Evolutionary conservation across 1,140 invertebrate species (phyloP), one percentile per base, ranked within the genome.

Genomic region (Drosophila grimshawi): DNA sequence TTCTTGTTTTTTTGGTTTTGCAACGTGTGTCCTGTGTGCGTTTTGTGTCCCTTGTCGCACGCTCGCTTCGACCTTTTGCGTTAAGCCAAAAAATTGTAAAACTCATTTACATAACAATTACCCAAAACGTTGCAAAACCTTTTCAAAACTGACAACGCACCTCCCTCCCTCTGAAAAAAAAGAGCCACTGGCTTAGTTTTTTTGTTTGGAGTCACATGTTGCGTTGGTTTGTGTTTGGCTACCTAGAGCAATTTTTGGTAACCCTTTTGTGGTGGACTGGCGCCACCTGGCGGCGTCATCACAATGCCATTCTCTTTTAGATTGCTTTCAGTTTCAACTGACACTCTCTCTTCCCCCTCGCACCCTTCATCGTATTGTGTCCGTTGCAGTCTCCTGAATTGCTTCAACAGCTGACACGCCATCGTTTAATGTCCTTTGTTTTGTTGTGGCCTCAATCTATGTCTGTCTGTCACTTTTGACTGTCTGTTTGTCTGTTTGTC

Each of bases 31-130:
- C 19, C 7, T 51, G 43, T 49, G 33, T 76, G 66, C 53, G 30
- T 64, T 35, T 55, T 62, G 71, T 8, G 29, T 35, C 39, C 51
- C 39, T 60, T 60, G 49, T 41, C 64, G 70, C 39, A 32, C 55
- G 43, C 43, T 77, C 7, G 35, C n/a, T 43, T n/a, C 10, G 86
- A 85, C 85, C 81, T 90, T 89, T 86, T 80, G 53, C 19, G 82
- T 73, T 71, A 73, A 81, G 78, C 80, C 39, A 8, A 81, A 78
- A 88, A 85, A 90, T 79, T 85, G 67, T 78, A 85, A 83, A 85
- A 89, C 85, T 89, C 86, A 89, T 89, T 89, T 89, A 89, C 85
- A 89, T 89, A 89, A 89, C 85, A 89, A 89, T 89, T 89, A 89
- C 86, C 63, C 64, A 37, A 19, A 62, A 67, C 63, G 69, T 39